Conservation (phyloP, 2,113 vertebrate species). For the Clarias gariepinus region DNA sequence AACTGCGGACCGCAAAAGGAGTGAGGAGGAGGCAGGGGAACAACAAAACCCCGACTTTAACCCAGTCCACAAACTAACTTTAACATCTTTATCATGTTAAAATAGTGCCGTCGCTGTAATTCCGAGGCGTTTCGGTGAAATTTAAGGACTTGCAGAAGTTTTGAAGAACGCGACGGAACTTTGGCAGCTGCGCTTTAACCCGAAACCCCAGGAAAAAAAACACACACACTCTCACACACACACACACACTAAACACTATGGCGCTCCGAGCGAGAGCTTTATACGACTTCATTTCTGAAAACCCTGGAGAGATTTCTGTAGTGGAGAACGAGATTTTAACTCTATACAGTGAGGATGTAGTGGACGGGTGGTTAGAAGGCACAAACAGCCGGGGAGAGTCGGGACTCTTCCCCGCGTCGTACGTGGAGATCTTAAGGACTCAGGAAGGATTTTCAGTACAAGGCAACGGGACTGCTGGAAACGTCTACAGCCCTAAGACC, state of each 20-base stretch:
- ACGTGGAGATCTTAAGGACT: conserved; percentile 84
- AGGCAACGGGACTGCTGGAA: conserved; percentile 59
- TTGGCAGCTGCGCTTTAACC: conserved; percentile 29
- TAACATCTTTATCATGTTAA: background rate
- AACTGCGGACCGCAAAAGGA: conserved; percentile 8
- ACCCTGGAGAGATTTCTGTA: conserved; percentile 91
- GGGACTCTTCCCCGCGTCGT: conserved; percentile 94
- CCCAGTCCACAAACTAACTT: conserved; percentile 3
- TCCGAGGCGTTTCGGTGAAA: conserved; percentile 5
- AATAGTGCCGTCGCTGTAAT: background rate
- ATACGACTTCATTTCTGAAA: conserved; percentile 92
- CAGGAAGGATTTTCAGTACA: conserved; percentile 52
- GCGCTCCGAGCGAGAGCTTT: conserved; percentile 86
- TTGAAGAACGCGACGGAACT: conserved; percentile 18
- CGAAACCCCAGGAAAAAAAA: conserved; percentile 8
- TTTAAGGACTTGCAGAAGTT: background rate
- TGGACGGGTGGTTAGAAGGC: conserved; percentile 93
- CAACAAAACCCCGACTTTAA: conserved; percentile 5
- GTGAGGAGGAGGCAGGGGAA: conserved; percentile 36
- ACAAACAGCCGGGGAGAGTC: conserved; percentile 87
- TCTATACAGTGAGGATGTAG: conserved; percentile 87
- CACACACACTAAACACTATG: conserved; percentile 67
- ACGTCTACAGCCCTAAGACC: conserved; percentile 60
- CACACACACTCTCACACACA: too few species aligned
- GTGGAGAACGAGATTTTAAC: conserved; percentile 87